Percentiles rank a stretch among this genome's conserved stretches.
phyloP scores from a whole-genome alignment of 2,797 vertebrate species.

The Pyrocephalus nanus region DNA sequence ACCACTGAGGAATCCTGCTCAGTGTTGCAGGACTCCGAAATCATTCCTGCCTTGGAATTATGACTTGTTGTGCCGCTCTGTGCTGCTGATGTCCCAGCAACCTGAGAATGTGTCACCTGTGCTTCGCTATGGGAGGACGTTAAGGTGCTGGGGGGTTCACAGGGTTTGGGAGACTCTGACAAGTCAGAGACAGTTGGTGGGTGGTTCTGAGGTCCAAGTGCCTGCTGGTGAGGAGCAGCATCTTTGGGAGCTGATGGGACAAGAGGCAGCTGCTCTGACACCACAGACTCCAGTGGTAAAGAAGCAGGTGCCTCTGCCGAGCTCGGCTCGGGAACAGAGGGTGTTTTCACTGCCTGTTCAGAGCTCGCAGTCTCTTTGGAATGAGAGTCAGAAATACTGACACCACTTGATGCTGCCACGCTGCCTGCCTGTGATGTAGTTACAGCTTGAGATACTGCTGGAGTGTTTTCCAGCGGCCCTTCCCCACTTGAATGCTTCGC shows the following conservation, averaged over 20 bases:
- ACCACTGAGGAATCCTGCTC: slow-evolving; percentile 45
- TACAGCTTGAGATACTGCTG: slow-evolving; percentile 8
- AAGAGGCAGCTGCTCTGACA: slow-evolving; percentile 49
- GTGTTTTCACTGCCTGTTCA: slow-evolving; percentile 13
- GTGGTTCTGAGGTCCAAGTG: slow-evolving; percentile 40
- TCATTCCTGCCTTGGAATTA: slow-evolving; percentile 53
- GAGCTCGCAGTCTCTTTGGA: slow-evolving; percentile 44
- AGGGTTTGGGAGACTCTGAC: slow-evolving; percentile 45
- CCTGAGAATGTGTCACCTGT: slow-evolving; percentile 58
- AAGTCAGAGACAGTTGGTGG: not conserved
- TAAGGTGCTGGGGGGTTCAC: slow-evolving; percentile 10
- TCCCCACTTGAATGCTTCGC: not conserved
- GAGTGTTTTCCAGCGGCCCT: not conserved
- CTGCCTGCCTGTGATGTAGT: not conserved
- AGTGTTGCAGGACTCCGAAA: slow-evolving; percentile 42
- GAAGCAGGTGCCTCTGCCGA: not conserved
- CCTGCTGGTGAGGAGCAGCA: slow-evolving; percentile 19
- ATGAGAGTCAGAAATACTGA: slow-evolving; percentile 3
- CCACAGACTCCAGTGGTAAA: not conserved
- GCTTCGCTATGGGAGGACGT: slow-evolving; percentile 27
- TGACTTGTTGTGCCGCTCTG: slow-evolving; percentile 30
- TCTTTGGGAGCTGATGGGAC: slow-evolving; percentile 38
- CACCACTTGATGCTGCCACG: rapidly evolving
- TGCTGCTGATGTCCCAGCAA: slow-evolving; percentile 45
- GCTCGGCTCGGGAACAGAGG: not conserved